Base-by-base conservation (phyloP, 2,797 vertebrate genomes). In the Nannoperca obscura region DNA sequence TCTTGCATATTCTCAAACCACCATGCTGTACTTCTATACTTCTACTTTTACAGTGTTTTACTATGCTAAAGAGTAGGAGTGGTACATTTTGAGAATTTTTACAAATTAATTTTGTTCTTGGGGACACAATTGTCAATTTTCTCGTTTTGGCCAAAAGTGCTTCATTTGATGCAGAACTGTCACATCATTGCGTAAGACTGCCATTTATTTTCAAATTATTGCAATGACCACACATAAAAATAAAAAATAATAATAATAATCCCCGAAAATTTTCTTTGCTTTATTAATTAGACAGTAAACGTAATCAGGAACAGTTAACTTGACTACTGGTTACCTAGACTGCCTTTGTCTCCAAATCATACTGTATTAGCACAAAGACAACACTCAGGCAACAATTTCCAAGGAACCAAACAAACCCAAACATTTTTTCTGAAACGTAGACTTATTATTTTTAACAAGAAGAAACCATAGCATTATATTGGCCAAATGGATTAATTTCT, bases 1-100 rank as follows among this genome's bases (percentile, higher is more conserved):
- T 71, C 34, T 71, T 42, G 30, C 38, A 46, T 44, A 15, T n/a
- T 53, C 20, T 24, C 13, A 46, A 70, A 63, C 22, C 38, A 36
- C n/a, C 3, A 20, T 58, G 2, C 14, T 36, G 42, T 11, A 50
- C 49, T 22, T 55, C 34, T 17, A 46, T 27, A 55, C 22, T 40
- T 67, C 32, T 4, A 32, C 15, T 54, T 9, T 3, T 5, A 32
- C 3, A 9, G 17, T 20, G n/a, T 60, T 42, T 24, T 12, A 32
- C 10, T 17, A 27, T 38, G 2, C 36, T 53, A 9, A n/a, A 32
- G 9, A 5, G 0, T 4, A 14, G 9, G 11, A 9, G 0, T 32
- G 9, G 14, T 7, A 53, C 49, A 11, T 52, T 50, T 47, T 12
- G 9, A 40, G 12, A 42, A 12, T 2, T 38, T 24, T 40, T 36